phyloP scores from a whole-genome alignment of 2,113 vertebrate genomes.

The Seriola dumerili region DNA sequence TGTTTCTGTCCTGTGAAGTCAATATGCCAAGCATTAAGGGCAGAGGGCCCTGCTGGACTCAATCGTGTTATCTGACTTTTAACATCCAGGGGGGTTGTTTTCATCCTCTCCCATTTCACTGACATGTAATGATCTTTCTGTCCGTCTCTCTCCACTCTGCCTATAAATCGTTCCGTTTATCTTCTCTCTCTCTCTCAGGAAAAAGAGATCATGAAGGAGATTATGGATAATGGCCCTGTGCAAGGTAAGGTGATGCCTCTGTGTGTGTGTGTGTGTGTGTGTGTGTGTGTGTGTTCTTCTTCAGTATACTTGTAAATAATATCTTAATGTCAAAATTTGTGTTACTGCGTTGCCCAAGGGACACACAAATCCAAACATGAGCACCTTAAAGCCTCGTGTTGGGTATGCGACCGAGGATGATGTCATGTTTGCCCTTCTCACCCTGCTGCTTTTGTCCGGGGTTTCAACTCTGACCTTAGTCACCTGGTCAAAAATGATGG shows the following conservation, averaged over 20 bases:
- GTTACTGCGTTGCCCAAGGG: not conserved
- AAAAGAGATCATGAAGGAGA: constrained; percentile 98
- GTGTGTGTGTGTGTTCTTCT: constrained; percentile 12
- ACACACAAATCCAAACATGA: constrained; percentile 22
- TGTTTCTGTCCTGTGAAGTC: constrained; percentile 68
- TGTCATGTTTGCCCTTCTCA: constrained; percentile 52
- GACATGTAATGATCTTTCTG: constrained; percentile 54
- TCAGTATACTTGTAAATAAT: not conserved
- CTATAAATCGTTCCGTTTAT: constrained; percentile 40
- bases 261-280: constrained; percentile 37
- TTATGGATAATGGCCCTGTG: constrained; percentile 96
- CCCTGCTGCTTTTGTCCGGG: constrained; percentile 32
- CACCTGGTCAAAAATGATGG: constrained; percentile 43
- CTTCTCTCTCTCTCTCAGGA: constrained; percentile 85
- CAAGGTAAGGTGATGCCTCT: constrained; percentile 87
- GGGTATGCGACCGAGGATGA: constrained; percentile 31
- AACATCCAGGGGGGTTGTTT: constrained; percentile 54
- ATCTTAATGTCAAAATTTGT: constrained; percentile 10
- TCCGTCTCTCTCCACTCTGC: constrained; percentile 41
- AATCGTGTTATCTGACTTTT: constrained; percentile 68
- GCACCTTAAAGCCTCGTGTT: constrained; percentile 6
- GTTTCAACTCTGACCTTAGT: constrained; percentile 60
- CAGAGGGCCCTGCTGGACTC: constrained; percentile 46
- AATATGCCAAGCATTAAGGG: constrained; percentile 70
- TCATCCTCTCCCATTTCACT: constrained; percentile 55